Evolutionary conservation across 2,797 vertebrate genomes (phyloP).

Genomic region (Antrozous pallidus): DNA sequence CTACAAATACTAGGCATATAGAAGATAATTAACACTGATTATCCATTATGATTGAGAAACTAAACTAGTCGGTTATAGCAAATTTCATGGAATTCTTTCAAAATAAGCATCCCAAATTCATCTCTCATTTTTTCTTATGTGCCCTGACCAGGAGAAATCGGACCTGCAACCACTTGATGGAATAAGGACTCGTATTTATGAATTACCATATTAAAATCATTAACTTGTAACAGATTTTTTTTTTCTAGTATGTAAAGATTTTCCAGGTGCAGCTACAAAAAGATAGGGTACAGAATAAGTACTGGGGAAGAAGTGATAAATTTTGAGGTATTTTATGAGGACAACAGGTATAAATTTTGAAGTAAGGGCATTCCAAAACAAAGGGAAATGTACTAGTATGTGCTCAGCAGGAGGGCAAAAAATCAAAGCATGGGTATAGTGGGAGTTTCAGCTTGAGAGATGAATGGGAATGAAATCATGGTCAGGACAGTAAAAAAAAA

Average conservation of each 20-base stretch:
- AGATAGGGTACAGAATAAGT: background rate
- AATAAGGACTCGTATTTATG: background rate
- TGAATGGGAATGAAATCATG: background rate
- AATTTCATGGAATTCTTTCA: background rate
- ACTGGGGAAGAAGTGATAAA: background rate
- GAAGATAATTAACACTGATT: conserved; percentile 10
- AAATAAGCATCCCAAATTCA: background rate
- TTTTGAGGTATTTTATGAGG: background rate
- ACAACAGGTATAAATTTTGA: background rate
- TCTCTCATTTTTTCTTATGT: background rate
- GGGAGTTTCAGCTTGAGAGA: background rate
- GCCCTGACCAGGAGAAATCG: background rate
- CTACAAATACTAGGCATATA: conserved; percentile 7
- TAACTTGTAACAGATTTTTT: background rate
- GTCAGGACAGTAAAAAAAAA: background rate
- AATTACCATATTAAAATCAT: background rate
- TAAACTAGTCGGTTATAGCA: background rate
- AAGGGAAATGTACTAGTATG: background rate
- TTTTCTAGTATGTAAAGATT: background rate
- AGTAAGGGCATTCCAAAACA: background rate
- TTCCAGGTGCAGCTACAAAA: background rate
- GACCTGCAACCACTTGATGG: background rate
- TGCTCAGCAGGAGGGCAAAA: background rate
- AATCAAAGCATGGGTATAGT: background rate
- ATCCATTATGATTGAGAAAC: background rate